Conservation (phyloP, 1,140 invertebrate genomes). For the Cardiocondyla obscurior region DNA sequence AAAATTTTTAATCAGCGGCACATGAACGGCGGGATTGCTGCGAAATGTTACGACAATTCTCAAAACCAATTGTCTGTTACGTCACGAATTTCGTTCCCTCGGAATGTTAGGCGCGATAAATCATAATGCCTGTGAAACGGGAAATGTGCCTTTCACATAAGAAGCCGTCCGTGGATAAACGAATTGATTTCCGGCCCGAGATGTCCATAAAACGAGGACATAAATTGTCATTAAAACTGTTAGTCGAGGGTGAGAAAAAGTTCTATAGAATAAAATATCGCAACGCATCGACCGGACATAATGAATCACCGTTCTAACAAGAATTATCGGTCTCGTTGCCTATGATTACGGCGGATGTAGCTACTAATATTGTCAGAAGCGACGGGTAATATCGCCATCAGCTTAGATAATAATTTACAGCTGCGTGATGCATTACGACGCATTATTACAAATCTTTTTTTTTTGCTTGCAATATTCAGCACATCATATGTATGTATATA, state of each 20-base stretch:
- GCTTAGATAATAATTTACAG: slow-evolving; percentile 57
- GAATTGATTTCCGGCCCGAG: slow-evolving; percentile 59
- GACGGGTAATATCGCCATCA: slow-evolving; percentile 42
- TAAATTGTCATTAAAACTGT: slow-evolving; percentile 59
- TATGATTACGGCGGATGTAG: slow-evolving; percentile 22
- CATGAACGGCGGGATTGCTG: not conserved
- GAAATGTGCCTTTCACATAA: slow-evolving; percentile 61
- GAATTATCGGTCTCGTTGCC: slow-evolving; percentile 35
- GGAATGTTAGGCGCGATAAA: not conserved
- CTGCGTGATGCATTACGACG: slow-evolving; percentile 28
- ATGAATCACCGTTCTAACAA: slow-evolving; percentile 51
- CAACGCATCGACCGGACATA: slow-evolving; percentile 6
- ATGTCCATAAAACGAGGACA: slow-evolving; percentile 28
- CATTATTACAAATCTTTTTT: slow-evolving; percentile 50
- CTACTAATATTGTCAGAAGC: slow-evolving; percentile 22
- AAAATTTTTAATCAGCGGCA: not conserved
- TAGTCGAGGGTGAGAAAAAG: slow-evolving; percentile 22
- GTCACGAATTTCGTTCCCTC: not conserved
- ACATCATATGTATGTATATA: too few relatives aligned
- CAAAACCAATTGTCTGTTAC: not conserved
- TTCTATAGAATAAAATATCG: slow-evolving; percentile 20
- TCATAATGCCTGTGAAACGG: slow-evolving; percentile 57
- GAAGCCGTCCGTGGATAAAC: slow-evolving; percentile 41
- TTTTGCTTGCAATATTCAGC: slow-evolving; percentile 6
- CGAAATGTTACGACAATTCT: not conserved